Conservation (phyloP, 37 sponge, comb jelly and placozoan genomes). For the Diacarnus erythraeanus region DNA sequence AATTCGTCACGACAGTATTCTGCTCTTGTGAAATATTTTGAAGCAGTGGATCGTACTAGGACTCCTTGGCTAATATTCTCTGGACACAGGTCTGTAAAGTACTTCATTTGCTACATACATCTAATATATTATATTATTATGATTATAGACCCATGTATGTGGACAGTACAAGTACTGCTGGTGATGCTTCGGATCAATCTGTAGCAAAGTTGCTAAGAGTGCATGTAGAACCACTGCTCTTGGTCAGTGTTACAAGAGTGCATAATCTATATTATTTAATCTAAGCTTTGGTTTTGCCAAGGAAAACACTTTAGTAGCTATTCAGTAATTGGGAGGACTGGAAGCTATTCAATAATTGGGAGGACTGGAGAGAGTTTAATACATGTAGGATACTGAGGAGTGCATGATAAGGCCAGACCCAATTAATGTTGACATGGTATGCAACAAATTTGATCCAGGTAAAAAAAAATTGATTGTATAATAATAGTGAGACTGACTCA, state of each 20-base stretch:
- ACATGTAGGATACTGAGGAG: no score
- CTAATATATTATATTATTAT: neutral
- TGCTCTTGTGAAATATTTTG: constrained; percentile 52
- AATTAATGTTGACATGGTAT: no score
- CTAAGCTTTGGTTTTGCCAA: neutral
- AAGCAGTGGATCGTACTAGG: constrained; percentile 50
- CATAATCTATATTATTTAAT: neutral
- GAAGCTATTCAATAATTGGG: neutral
- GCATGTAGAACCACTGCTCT: constrained; percentile 62
- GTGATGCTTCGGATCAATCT: constrained; percentile 5
- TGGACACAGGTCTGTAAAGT: constrained; percentile 64
- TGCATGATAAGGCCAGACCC: no score
- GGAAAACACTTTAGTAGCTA: no score
- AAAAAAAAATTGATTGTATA: no score
- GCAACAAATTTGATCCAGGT: no score
- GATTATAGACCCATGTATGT: constrained; percentile 73
- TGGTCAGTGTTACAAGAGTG: constrained; percentile 10
- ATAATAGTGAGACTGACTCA: neutral
- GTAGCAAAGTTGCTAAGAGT: constrained; percentile 41
- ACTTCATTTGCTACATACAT: neutral
- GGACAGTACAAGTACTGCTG: constrained; percentile 31
- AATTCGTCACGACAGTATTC: constrained; percentile 42
- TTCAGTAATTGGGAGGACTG: neutral
- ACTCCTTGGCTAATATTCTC: constrained; percentile 86
- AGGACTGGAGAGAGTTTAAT: no score